Evolutionary conservation across 1,140 invertebrate genomes (phyloP), one percentile per base, ranked within the genome.

Genomic region (Drosophila pseudoananassae): DNA sequence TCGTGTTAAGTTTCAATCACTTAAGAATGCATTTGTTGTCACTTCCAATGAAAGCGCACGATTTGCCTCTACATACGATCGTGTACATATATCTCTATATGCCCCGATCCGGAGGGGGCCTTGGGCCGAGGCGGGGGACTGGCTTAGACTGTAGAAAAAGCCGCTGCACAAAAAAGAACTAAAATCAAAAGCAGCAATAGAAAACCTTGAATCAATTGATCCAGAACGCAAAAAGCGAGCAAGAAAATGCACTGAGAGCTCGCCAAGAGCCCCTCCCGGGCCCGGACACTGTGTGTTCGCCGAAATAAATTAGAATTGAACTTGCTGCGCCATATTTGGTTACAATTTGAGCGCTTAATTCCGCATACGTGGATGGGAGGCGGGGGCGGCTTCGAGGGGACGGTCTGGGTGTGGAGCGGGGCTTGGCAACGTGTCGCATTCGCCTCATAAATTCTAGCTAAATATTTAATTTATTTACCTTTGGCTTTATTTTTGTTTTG

Each of bases 171-270:
- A 64, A 49, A 55, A 63, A 61, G 17, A 81, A 76, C 50, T 78
- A 31, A 88, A 87, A 87, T 85, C 78, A 87, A 82, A 85, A 60
- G 81, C 61, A 56, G 82, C 68, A 43, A 78, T 64, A 74, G 43
- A 81, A 88, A 87, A 88, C 83, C 83, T 88, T 88, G 83, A 88
- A 88, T 88, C 83, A 87, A 88, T 88, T 89, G 83, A 88, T 89
- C 81, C 65, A 81, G 87, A 83, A 85, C 76, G 74, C 54, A 80
- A 72, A 84, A 82, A 66, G 49, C 59, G 46, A 71, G 59, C 71
- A 66, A 79, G 65, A 77, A 69, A 66, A 57, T 63, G 61, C 31
- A 27, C 36, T 40, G 53, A 45, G 68, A 82, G 73, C 54, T 61
- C 64, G 59, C 69, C 82, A 73, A 57, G 51, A 59, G 55, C 12